Evolutionary conservation across 2,113 vertebrate genomes (phyloP).

Genomic region (Cebidichthys violaceus): DNA sequence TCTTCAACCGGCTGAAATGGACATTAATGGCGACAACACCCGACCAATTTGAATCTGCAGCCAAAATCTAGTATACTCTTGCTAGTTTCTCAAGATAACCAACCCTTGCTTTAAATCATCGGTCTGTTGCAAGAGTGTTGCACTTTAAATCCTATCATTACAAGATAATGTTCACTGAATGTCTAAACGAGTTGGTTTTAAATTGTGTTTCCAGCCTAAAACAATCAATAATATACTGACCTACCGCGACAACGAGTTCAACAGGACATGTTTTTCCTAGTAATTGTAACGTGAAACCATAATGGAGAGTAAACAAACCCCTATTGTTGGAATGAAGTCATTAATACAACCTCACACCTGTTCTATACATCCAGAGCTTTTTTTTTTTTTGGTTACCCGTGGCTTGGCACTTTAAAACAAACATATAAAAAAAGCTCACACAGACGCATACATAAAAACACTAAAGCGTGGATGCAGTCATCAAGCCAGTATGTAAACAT

Average conservation of each 20-base stretch:
- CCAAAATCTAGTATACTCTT: not conserved
- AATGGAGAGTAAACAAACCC: constrained; percentile 50
- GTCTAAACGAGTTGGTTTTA: not conserved
- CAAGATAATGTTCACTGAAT: not conserved
- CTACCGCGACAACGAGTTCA: not conserved
- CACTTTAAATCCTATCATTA: not conserved
- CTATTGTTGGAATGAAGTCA: constrained; percentile 14
- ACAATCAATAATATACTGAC: not conserved
- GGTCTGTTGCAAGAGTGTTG: not conserved
- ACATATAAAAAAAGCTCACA: constrained; percentile 55
- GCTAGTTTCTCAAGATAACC: not conserved
- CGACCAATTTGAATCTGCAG: not conserved
- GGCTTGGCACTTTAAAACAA: constrained; percentile 25
- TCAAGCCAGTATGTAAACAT: constrained; percentile 52
- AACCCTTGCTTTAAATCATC: not conserved
- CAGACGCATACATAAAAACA: constrained; percentile 53
- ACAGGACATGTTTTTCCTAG: not conserved
- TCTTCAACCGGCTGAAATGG: no score
- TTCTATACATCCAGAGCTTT: not conserved
- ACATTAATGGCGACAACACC: not conserved
- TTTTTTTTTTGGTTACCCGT: constrained; percentile 20
- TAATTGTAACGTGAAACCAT: not conserved
- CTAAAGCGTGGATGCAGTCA: constrained; percentile 66
- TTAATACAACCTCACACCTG: constrained; percentile 42
- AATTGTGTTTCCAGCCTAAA: not conserved